A percentile compares a stretch with the other conserved stretches of the same genome.
Conservation (phyloP, 2,797 vertebrate genomes). For the Mormyrus hasselquistii region DNA sequence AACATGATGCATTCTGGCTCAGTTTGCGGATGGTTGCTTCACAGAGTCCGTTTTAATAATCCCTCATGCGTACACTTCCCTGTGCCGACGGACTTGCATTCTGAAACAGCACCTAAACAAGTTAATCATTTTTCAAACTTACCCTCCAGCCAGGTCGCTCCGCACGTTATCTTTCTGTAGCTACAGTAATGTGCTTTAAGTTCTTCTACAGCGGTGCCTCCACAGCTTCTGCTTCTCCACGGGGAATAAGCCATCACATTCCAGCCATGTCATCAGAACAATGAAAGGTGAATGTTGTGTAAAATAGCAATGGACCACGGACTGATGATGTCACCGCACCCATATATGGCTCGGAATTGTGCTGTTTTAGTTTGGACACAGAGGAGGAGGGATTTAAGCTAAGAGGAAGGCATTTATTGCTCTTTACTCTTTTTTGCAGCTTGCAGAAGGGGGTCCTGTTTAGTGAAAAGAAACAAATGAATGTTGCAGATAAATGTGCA, state of each 20-base stretch:
- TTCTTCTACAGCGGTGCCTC: conserved; percentile 38
- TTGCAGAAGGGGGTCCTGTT: conserved; percentile 31
- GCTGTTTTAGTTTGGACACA: conserved; percentile 60
- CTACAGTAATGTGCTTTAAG: conserved; percentile 25
- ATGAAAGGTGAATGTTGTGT: conserved; percentile 71
- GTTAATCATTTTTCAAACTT: conserved; percentile 35
- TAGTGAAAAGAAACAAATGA: conserved; percentile 37
- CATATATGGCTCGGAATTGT: conserved; percentile 62
- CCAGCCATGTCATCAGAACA: conserved; percentile 66
- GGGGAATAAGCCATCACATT: conserved; percentile 62
- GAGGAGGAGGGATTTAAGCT: conserved; percentile 49
- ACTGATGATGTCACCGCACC: conserved; percentile 68
- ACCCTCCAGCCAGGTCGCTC: conserved; percentile 42
- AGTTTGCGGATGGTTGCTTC: neutral
- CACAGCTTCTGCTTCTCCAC: conserved; percentile 45
- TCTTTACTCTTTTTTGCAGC: neutral
- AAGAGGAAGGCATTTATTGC: conserved; percentile 31
- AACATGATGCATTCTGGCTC: neutral
- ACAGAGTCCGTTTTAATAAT: neutral
- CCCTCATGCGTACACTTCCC: neutral
- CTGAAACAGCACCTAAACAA: neutral
- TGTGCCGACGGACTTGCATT: neutral
- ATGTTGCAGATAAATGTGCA: conserved; percentile 14
- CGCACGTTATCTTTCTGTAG: conserved; percentile 46
- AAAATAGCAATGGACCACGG: conserved; percentile 57